phyloP scores from a whole-genome alignment of 2,888 invertebrate species.

The Mimas tiliae region DNA sequence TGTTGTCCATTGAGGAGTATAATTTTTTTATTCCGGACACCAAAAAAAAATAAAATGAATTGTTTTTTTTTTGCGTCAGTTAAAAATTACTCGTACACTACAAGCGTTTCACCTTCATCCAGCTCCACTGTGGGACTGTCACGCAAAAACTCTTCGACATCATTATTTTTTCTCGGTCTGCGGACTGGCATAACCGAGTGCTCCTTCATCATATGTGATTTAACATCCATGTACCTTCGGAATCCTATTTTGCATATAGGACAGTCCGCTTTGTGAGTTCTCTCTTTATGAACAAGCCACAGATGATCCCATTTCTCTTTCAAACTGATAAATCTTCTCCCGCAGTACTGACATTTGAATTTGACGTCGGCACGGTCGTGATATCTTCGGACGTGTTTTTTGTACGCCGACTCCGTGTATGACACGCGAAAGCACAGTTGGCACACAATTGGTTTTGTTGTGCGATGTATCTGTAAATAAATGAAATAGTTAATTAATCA shows the following conservation, averaged over 20 bases:
- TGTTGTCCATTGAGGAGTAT: too few species aligned
- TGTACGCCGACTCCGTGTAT: constrained; percentile 36
- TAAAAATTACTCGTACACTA: background rate
- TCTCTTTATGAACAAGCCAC: constrained; percentile 53
- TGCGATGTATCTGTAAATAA: constrained; percentile 44
- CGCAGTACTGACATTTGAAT: constrained; percentile 47
- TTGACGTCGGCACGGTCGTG: constrained; percentile 15
- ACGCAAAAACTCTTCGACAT: background rate
- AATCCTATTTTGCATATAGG: constrained; percentile 49
- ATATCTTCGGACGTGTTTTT: constrained; percentile 38
- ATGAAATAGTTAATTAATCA: too few species aligned
- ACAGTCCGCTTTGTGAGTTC: constrained; percentile 54
- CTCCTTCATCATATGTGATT: constrained; percentile 36
- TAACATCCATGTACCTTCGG: constrained; percentile 52
- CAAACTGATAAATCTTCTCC: constrained; percentile 31
- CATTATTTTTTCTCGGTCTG: background rate
- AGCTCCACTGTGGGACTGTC: background rate
- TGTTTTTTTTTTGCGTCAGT: too few species aligned
- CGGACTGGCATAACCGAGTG: background rate
- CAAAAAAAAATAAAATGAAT: too few species aligned
- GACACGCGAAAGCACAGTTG: constrained; percentile 45
- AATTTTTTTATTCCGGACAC: too few species aligned
- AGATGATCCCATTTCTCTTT: constrained; percentile 59
- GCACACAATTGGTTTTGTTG: constrained; percentile 42
- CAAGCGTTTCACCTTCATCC: background rate